A percentile compares a stretch with the other conserved stretches of the same genome.
These are phyloP conservation scores for Pyrochroa serraticornis DNA, from an alignment of 2,888 invertebrate species.

Conservation along the genomic window DNA sequence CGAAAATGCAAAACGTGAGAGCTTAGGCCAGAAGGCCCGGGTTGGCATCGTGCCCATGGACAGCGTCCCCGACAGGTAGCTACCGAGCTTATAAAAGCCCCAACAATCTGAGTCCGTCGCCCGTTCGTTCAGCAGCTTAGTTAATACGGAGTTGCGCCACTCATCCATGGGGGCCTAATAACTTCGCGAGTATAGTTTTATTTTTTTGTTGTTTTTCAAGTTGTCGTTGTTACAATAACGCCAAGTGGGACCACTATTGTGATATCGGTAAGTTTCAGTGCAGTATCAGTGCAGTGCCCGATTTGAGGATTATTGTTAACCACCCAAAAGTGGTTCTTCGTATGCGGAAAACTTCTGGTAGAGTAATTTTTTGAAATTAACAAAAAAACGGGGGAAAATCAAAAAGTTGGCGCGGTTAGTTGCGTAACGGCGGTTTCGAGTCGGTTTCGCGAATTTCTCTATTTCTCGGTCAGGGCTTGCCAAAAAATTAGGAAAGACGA, in stretches of 20 bases:
- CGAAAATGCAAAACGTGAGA: constrained; percentile 26
- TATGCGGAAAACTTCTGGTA: background rate
- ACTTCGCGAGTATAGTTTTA: constrained; percentile 36
- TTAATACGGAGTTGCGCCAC: constrained; percentile 45
- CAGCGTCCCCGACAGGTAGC: constrained; percentile 61
- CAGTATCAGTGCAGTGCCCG: constrained; percentile 38
- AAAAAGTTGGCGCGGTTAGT: background rate
- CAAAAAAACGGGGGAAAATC: too few species aligned
- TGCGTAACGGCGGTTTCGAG: constrained; percentile 28
- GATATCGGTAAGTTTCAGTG: constrained; percentile 54
- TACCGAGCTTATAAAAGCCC: constrained; percentile 66
- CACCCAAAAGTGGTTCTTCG: constrained; percentile 7
- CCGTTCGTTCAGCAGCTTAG: constrained; percentile 65
- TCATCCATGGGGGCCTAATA: constrained; percentile 54
- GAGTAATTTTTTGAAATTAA: background rate
- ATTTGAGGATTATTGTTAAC: background rate
- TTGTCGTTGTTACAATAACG: constrained; percentile 38
- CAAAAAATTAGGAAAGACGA: constrained; percentile 80
- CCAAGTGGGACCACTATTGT: constrained; percentile 55
- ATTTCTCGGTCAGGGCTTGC: constrained; percentile 60
- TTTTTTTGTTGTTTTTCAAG: constrained; percentile 28
- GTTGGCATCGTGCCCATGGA: constrained; percentile 52
- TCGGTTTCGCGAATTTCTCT: background rate
- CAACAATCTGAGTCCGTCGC: constrained; percentile 60
- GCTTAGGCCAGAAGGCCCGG: constrained; percentile 39